Evolutionary conservation across 2,113 vertebrate species (phyloP), one percentile per base, ranked within the genome.

Genomic region (Amia ocellicauda): DNA sequence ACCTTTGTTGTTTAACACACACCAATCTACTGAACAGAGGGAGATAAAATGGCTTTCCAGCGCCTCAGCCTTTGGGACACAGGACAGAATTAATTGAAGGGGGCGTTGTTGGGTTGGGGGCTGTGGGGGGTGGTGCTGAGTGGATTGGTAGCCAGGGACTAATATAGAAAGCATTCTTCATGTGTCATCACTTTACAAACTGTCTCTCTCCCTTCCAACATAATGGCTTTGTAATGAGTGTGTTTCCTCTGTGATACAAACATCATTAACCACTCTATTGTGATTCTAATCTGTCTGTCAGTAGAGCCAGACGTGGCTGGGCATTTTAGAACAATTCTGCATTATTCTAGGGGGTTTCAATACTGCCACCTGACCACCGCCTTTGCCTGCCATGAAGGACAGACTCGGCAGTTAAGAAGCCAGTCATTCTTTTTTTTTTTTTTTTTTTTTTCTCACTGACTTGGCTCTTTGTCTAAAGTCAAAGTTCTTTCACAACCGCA

Each of bases 141-240:
- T 58, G 31, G 16, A 16, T 47, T 16, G 45, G 22, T 3, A 23
- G 19, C 36, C 31, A 22, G 16, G 45, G 16, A 2, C 45, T 47
- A 41, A 7, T 40, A 22, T 14, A 11, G 10, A 23, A 8, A 24
- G 3, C 36, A 24, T 41, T 59, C 20, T 23, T 41, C 14, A 23
- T 41, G 14, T 58, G 56, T 58, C 56, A 58, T 59, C 36, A 26
- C 58, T 26, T 59, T 59, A 23, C 41, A 59, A 59, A 24, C 13
- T 7, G 11, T 16, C 8, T 5, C 27, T 3, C 14, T 22, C 29
- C 31, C 29, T 36, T 19, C 31, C 31, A 47, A 17, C 16, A 17
- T 47, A 47, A 47, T 47, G 45, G 45, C 40, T 60, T 45, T 60
- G 58, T 47, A 22, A 28, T 20, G 13, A 45, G 41, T 28, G 1